Conservation (phyloP, 2,113 vertebrate genomes). For the Chionomys nivalis region DNA sequence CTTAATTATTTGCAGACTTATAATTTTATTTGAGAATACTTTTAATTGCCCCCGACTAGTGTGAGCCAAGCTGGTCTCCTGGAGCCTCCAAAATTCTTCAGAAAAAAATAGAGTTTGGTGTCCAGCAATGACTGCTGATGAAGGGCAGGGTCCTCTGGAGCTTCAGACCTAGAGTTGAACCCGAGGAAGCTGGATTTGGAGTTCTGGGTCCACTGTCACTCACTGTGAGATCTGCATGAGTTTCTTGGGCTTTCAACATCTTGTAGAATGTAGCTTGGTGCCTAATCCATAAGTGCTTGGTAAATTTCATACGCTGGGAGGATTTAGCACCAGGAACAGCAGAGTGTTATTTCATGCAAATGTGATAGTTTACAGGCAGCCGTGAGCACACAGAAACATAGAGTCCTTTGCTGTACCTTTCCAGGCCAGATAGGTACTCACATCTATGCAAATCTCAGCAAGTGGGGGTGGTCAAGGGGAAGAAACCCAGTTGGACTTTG, state of each 20-base stretch:
- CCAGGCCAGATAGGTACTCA: neutral
- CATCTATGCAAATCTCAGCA: neutral
- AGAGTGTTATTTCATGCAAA: neutral
- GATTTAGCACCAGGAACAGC: neutral
- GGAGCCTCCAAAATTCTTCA: neutral
- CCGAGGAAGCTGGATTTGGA: neutral
- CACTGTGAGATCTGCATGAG: neutral
- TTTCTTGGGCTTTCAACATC: neutral
- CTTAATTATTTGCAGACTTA: conserved; percentile 60
- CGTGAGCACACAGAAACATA: neutral
- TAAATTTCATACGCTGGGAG: neutral
- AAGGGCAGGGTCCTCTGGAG: neutral
- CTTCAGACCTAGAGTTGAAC: neutral
- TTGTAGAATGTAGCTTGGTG: neutral
- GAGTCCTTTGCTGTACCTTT: neutral
- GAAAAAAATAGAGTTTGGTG: neutral
- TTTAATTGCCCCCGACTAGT: conserved; percentile 11
- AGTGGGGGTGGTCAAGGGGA: neutral
- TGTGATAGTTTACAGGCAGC: neutral
- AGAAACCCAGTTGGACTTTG: neutral
- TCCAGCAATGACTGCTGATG: neutral
- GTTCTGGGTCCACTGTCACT: neutral
- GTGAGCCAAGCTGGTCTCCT: neutral
- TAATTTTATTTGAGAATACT: conserved; percentile 41
- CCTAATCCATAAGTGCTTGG: neutral